phyloP scores from a whole-genome alignment of 2,888 invertebrate species.

The Phorcus lineatus region DNA sequence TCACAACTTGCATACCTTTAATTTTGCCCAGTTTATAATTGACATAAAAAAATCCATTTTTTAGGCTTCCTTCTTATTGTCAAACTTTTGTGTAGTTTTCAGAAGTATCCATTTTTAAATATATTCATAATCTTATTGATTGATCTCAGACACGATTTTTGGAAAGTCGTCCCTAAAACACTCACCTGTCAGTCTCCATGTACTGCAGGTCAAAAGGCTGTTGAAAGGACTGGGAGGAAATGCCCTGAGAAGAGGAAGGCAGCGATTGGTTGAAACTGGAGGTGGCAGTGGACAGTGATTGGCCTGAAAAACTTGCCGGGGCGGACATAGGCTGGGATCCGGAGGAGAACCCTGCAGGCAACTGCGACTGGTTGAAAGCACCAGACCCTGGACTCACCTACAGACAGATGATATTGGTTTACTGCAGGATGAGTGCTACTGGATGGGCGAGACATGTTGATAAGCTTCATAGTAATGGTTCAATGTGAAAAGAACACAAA shows the following conservation, averaged over 20 bases:
- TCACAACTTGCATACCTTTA: too few species aligned
- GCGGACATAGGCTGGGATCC: slow-evolving; percentile 33
- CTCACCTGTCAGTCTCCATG: slow-evolving; percentile 32
- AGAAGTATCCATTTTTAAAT: too few species aligned
- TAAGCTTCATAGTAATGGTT: neutral
- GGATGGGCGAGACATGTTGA: slow-evolving; percentile 44
- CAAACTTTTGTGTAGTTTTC: too few species aligned
- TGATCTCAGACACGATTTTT: too few species aligned
- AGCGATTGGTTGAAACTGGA: slow-evolving; percentile 29
- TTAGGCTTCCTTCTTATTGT: too few species aligned
- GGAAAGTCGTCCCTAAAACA: neutral
- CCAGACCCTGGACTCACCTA: slow-evolving; percentile 55
- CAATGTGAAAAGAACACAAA: too few species aligned
- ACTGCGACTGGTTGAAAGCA: slow-evolving; percentile 52
- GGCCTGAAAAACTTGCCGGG: slow-evolving; percentile 25
- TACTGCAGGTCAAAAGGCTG: slow-evolving; percentile 49
- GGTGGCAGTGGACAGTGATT: slow-evolving; percentile 13
- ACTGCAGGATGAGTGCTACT: slow-evolving; percentile 49
- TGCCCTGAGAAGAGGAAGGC: slow-evolving; percentile 31
- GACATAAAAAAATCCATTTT: too few species aligned
- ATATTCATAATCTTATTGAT: too few species aligned
- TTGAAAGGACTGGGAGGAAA: slow-evolving; percentile 37
- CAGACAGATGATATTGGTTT: slow-evolving; percentile 4
- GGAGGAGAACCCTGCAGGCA: slow-evolving; percentile 38
- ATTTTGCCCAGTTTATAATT: too few species aligned